These are phyloP conservation scores for Trichomycterus rosablanca DNA, from an alignment of 2,113 vertebrate species.

Conservation along the genomic window DNA sequence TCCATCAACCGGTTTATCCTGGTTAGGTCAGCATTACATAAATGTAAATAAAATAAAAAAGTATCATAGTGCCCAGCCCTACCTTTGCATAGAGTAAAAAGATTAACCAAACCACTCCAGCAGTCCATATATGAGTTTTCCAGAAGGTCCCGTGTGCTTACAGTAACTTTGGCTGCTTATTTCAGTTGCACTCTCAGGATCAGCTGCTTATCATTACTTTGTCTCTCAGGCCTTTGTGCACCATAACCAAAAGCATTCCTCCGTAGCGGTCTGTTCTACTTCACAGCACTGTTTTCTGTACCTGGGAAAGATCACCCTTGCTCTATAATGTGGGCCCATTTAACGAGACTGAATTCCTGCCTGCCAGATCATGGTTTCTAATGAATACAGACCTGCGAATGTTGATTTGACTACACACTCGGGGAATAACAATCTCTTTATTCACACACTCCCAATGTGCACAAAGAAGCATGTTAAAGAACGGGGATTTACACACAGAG, in stretches of 20 bases:
- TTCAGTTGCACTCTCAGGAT: neutral
- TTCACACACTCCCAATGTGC: conserved; percentile 19
- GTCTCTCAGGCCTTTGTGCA: conserved; percentile 7
- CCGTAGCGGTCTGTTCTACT: conserved; percentile 1
- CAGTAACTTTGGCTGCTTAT: too few relatives aligned
- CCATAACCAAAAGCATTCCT: conserved; percentile 16
- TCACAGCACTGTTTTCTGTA: conserved; percentile 25
- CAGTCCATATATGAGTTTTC: conserved; percentile 1
- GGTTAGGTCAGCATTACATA: too few relatives aligned
- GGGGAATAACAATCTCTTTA: conserved; percentile 29
- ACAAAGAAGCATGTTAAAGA: conserved; percentile 35
- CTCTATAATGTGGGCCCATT: conserved; percentile 29
- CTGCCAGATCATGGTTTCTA: conserved; percentile 24
- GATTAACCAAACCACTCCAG: too few relatives aligned
- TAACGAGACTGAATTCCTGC: conserved; percentile 25
- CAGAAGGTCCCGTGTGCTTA: neutral
- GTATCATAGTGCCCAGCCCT: too few relatives aligned
- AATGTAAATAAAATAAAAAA: too few relatives aligned
- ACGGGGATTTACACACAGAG: too few relatives aligned
- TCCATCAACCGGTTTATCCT: too few relatives aligned
- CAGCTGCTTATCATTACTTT: conserved; percentile 26
- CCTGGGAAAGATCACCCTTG: conserved; percentile 22
- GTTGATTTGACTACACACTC: conserved; percentile 3
- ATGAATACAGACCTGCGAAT: conserved; percentile 22
- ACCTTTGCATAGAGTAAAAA: too few relatives aligned